Base-by-base conservation (phyloP, 2,113 vertebrate genomes). In the Craseonycteris thonglongyai region DNA sequence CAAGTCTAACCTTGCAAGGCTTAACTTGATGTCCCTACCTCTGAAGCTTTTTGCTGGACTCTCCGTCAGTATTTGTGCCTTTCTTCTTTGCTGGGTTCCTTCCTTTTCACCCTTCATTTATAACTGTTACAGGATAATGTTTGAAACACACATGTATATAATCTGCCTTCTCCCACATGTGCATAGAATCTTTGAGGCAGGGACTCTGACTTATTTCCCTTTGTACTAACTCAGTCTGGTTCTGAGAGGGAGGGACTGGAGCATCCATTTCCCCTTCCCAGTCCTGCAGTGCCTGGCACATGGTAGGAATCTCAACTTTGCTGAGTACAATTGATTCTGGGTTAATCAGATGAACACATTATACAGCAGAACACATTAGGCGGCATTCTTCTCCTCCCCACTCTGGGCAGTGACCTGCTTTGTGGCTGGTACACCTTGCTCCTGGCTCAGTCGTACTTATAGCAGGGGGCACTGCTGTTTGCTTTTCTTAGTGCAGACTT, bases 401-500 rank as follows among this genome's bases (percentile, higher is more conserved):
- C 3, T 74, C 0, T 26, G 97, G 95, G 97, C 98, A 97, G 88
- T 98, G 98, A 98, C 97, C 98, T 92, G 90, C n/a, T 0, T 87
- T 92, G 82, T 80, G 93, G 94, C 97, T 96, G 74, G 98, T 97
- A 98, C 98, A 97, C 94, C 76, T 96, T 98, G 98, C 98, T 98
- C 97, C 56, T 54, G 97, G 98, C 96, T 96, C n/a, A 26, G 72
- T 95, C 91, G n/a, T 97, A 95, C 97, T 95, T 92, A 42, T 8
- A 65, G 81, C 82, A 88, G 91, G 96, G 95, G 97, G 97, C 97
- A 96, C 95, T 97, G 94, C 97, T 98, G 69, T 98, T 98, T 98
- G 97, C 96, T 98, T 98, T 98, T 92, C 97, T 96, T 97, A 97
- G 96, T 98, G 98, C 98, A 97, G 97, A 97, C 96, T 98, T 88